These are phyloP conservation scores for Amorpha juglandis DNA, from an alignment of 2,888 invertebrate species.

Conservation along the genomic window DNA sequence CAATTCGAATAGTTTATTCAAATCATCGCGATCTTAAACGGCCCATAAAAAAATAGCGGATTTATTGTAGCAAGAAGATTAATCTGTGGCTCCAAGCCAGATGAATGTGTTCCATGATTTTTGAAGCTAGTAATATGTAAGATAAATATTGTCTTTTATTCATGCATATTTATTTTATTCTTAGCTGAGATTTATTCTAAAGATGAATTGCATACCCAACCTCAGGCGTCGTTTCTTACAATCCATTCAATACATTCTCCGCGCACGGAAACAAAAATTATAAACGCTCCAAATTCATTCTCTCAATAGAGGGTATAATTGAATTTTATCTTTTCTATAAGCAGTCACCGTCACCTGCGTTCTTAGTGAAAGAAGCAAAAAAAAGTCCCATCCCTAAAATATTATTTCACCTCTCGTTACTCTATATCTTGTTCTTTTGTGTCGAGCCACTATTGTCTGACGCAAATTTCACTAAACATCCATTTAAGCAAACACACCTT, in stretches of 20 bases:
- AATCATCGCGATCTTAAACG: background rate
- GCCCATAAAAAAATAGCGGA: background rate
- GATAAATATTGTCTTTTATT: conserved; percentile 8
- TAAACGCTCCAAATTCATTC: conserved; percentile 63
- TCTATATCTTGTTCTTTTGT: conserved; percentile 73
- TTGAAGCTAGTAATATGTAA: background rate
- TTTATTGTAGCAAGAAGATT: background rate
- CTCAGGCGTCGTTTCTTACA: conserved; percentile 41
- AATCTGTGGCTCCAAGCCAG: background rate
- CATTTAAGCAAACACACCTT: conserved; percentile 69
- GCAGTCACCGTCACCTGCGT: conserved; percentile 74
- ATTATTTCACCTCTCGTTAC: conserved; percentile 76
- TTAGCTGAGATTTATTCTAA: background rate
- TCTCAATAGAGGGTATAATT: conserved; percentile 77
- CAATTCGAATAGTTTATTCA: background rate
- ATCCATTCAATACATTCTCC: conserved; percentile 43
- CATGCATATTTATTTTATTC: conserved; percentile 1
- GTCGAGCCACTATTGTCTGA: conserved; percentile 63
- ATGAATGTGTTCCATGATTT: background rate
- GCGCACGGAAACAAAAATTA: conserved; percentile 62
- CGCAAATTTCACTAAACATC: conserved; percentile 51
- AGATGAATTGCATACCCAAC: conserved; percentile 6
- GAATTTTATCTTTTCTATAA: conserved; percentile 74
- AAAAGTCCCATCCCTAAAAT: conserved; percentile 59
- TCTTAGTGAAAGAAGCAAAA: conserved; percentile 52